Evolutionary conservation across 2,113 vertebrate genomes (phyloP).

Genomic region (Sphaerodactylus townsendi): DNA sequence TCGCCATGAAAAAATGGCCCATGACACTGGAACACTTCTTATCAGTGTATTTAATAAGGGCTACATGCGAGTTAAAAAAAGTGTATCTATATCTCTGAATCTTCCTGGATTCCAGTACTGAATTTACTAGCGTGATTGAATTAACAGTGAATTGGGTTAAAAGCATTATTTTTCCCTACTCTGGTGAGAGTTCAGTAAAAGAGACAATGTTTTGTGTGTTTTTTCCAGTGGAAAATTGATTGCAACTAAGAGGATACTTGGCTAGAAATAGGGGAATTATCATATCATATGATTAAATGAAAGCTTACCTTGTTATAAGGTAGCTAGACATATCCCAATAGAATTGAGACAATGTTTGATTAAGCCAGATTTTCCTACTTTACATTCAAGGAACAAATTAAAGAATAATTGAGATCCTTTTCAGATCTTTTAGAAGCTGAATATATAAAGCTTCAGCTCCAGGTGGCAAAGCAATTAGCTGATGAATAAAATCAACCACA

Average conservation of each 20-base stretch:
- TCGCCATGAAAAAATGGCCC: too few species aligned
- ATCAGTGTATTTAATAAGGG: constrained; percentile 46
- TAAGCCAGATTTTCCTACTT: constrained; percentile 94
- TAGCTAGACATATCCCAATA: constrained; percentile 92
- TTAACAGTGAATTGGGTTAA: constrained; percentile 74
- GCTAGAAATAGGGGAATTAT: constrained; percentile 83
- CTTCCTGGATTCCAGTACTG: constrained; percentile 75
- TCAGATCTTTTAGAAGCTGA: constrained; percentile 89
- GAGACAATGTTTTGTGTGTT: constrained; percentile 82
- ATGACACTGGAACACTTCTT: constrained; percentile 39
- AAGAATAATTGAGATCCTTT: constrained; percentile 90
- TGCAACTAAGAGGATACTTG: constrained; percentile 94
- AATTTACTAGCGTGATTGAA: constrained; percentile 72
- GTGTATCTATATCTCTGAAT: constrained; percentile 10
- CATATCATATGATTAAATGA: constrained; percentile 91
- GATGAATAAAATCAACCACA: constrained; percentile 96
- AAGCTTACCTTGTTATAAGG: constrained; percentile 95
- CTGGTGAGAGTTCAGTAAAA: constrained; percentile 76
- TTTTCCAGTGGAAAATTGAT: constrained; percentile 87
- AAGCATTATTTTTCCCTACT: constrained; percentile 70
- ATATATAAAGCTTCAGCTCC: constrained; percentile 92
- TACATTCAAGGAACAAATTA: constrained; percentile 96
- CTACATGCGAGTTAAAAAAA: constrained; percentile 44
- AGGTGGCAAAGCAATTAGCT: constrained; percentile 96
- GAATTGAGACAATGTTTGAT: constrained; percentile 94